phyloP scores from a whole-genome alignment of 1,140 invertebrate species.

The Drosophila burlai region DNA sequence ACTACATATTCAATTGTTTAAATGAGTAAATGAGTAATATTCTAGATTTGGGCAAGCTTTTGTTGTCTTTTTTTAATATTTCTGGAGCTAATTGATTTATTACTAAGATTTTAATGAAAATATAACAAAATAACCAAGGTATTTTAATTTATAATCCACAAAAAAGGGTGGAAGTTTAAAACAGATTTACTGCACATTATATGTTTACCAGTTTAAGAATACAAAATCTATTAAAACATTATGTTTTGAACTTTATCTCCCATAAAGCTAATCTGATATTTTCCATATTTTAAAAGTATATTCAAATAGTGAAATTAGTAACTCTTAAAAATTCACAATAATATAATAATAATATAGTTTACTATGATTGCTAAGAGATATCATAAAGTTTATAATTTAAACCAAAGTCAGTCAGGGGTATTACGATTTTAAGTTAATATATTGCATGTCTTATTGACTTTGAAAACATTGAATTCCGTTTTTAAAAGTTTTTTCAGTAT shows the following conservation, averaged over 20 bases:
- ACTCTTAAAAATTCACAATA: not conserved
- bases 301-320: not conserved
- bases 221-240: too few species aligned
- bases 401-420: too few species aligned
- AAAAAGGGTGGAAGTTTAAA: not conserved
- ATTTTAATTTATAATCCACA: not conserved
- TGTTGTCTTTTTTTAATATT: not conserved
- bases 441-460: not conserved
- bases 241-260: too few species aligned
- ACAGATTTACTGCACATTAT: not conserved
- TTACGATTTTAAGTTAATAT: not conserved
- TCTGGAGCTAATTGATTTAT: not conserved
- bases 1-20: not conserved
- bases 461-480: not conserved
- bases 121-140: not conserved
- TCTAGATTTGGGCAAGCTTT: not conserved
- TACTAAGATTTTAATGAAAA: too few species aligned
- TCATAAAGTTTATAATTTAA: too few species aligned
- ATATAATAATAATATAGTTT: too few species aligned
- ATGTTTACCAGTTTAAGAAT: too few species aligned
- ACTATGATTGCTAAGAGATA: too few species aligned
- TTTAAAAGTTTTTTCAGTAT: not conserved
- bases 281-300: too few species aligned
- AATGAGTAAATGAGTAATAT: slow-evolving; percentile 11
- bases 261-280: too few species aligned